Percentiles rank a stretch among this genome's conserved stretches.
Conservation (phyloP, 2,797 vertebrate genomes). For the Mareca penelope region DNA sequence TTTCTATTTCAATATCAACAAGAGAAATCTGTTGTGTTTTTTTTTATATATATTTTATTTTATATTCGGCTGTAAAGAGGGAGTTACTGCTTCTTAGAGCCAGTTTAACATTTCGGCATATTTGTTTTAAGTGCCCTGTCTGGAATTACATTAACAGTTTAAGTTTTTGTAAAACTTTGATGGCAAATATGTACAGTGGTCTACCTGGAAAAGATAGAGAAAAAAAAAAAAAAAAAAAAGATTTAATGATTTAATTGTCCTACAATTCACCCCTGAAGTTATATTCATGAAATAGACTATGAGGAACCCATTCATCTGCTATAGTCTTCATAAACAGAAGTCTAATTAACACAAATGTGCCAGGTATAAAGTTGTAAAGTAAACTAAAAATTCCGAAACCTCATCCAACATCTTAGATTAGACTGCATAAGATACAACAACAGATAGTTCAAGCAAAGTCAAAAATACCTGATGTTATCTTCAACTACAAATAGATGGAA, state of each 20-base stretch:
- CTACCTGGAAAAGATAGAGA: not conserved
- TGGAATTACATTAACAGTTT: not conserved
- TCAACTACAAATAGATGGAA: not conserved
- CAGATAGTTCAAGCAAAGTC: not conserved
- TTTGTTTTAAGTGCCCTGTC: not conserved
- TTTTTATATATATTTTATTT: too few species aligned
- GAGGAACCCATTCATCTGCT: not conserved
- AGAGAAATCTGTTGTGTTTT: not conserved
- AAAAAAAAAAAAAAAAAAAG: not conserved
- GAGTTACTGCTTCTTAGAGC: not conserved
- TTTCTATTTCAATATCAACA: not conserved
- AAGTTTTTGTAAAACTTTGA: not conserved
- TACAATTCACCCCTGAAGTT: not conserved
- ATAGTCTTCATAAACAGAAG: not conserved
- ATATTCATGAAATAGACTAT: not conserved
- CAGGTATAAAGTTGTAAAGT: not conserved
- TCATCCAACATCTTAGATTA: not conserved
- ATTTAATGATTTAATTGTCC: not conserved
- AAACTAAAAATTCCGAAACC: not conserved
- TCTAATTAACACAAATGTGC: not conserved
- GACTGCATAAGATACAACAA: not conserved
- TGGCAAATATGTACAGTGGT: not conserved
- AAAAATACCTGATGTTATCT: not conserved
- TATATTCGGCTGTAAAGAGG: not conserved
- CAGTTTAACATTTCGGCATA: not conserved